Evolutionary conservation across 2,888 invertebrate genomes (phyloP).

Genomic region (Oligia strigilis): DNA sequence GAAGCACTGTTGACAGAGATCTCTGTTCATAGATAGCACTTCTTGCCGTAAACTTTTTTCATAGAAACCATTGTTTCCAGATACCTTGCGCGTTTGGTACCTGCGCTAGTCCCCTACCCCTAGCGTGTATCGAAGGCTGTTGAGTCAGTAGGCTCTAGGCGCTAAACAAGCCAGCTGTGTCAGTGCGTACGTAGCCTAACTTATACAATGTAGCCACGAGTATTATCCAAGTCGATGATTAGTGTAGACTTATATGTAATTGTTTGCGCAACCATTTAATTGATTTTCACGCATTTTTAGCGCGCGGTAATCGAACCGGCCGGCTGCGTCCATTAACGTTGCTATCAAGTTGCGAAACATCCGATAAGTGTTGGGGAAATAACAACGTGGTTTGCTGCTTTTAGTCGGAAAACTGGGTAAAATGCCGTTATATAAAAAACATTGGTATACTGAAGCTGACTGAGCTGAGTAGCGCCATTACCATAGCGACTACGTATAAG

Average conservation of each 20-base stretch:
- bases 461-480: too few relatives aligned
- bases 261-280: conserved; percentile 61
- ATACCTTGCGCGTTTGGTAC: too few relatives aligned
- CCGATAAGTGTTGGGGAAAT: conserved; percentile 35
- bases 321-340: conserved; percentile 45
- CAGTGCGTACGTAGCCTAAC: not conserved
- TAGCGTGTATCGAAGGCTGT: not conserved
- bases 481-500: not conserved
- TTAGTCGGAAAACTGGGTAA: not conserved
- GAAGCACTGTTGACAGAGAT: too few relatives aligned
- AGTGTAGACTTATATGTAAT: conserved; percentile 31
- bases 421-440: not conserved
- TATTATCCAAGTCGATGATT: conserved; percentile 43
- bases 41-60: too few relatives aligned
- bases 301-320: conserved; percentile 50
- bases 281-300: conserved; percentile 55
- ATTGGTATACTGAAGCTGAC: too few relatives aligned
- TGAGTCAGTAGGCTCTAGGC: too few relatives aligned
- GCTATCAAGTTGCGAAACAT: conserved; percentile 52
- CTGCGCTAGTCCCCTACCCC: too few relatives aligned
- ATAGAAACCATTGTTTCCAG: too few relatives aligned
- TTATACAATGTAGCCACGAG: conserved; percentile 29
- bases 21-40: too few relatives aligned
- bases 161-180: too few relatives aligned
- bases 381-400: conserved; percentile 28